Conservation (phyloP, 1,140 invertebrate genomes). For the Papilio machaon region DNA sequence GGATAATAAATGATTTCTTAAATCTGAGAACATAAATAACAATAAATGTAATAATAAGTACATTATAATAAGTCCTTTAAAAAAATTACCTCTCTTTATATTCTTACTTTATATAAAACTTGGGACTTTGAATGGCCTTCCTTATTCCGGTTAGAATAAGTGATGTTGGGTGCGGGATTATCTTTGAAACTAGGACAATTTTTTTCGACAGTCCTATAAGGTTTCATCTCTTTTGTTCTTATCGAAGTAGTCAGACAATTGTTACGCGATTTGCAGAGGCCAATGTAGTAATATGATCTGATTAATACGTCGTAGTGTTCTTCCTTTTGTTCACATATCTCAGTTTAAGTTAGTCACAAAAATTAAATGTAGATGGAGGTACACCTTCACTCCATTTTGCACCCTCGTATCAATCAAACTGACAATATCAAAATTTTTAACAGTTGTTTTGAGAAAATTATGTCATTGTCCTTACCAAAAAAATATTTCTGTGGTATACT, state of each 20-base stretch:
- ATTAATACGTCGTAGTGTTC: not conserved
- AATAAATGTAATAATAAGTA: not conserved
- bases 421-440: no score
- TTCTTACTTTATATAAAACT: constrained; percentile 6
- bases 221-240: not conserved
- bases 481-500: no score
- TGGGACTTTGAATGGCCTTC: constrained; percentile 3
- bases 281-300: not conserved
- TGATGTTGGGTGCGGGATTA: constrained; percentile 10
- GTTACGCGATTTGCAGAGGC: not conserved
- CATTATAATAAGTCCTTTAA: not conserved
- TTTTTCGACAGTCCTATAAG: constrained; percentile 10
- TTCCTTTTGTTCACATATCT: not conserved
- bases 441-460: no score
- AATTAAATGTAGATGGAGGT: no score
- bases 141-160: constrained; percentile 19
- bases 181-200: constrained; percentile 4
- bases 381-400: no score
- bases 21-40: not conserved
- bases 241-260: not conserved
- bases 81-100: constrained; percentile 5
- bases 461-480: no score
- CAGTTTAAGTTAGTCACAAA: no score
- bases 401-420: no score
- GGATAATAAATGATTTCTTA: not conserved